A percentile compares a stretch with the other conserved stretches of the same genome.
phyloP scores from a whole-genome alignment of 2,888 invertebrate species.

The Pheosia tremula region DNA sequence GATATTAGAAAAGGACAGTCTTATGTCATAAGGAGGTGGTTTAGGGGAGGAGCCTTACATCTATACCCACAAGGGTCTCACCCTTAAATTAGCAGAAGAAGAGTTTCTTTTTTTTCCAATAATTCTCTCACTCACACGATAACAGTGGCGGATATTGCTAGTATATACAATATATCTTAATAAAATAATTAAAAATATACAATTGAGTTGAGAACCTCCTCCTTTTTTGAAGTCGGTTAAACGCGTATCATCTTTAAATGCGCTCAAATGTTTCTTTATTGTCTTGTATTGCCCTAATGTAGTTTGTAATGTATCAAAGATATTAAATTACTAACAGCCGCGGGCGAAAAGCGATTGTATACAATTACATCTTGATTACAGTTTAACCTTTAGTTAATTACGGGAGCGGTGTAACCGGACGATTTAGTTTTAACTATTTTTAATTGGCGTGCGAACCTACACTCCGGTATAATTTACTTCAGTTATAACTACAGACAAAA shows the following conservation, averaged over 20 bases:
- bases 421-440: constrained; percentile 43
- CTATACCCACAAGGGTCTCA: no score
- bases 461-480: background rate
- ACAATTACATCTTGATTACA: constrained; percentile 71
- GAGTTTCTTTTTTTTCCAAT: no score
- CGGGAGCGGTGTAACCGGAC: constrained; percentile 41
- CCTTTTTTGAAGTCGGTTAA: background rate
- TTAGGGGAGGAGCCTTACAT: no score
- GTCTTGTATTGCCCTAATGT: constrained; percentile 28
- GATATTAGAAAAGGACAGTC: no score
- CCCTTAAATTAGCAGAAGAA: no score
- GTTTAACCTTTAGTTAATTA: constrained; percentile 68
- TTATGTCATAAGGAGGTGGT: no score
- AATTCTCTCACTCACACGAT: no score
- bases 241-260: background rate
- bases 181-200: no score
- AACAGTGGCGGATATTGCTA: no score
- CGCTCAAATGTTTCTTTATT: constrained; percentile 11
- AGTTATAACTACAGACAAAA: no score
- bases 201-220: no score
- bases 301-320: constrained; percentile 52
- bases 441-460: constrained; percentile 41
- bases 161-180: no score
- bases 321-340: constrained; percentile 61
- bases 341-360: constrained; percentile 59